These are phyloP conservation scores for Ypsolopha sequella DNA, from an alignment of 2,888 invertebrate genomes.

Conservation along the genomic window DNA sequence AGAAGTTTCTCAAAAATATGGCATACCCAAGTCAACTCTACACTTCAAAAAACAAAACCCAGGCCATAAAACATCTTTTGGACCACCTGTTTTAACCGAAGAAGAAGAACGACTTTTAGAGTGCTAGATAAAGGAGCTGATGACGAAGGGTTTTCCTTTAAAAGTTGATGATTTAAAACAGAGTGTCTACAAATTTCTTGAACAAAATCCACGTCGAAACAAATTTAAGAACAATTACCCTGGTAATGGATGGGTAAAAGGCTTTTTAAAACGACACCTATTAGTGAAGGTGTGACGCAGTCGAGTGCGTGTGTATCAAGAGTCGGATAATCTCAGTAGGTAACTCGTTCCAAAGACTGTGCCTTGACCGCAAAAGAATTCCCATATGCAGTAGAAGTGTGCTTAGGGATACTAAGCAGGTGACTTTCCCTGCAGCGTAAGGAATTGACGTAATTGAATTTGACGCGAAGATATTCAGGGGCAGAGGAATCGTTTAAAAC, in stretches of 20 bases:
- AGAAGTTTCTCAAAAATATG: background rate
- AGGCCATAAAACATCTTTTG: background rate
- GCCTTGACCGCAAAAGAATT: no score
- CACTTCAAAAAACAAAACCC: background rate
- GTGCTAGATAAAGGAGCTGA: background rate
- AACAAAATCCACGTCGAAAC: constrained; percentile 8
- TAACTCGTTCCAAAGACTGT: no score
- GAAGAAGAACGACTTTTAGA: background rate
- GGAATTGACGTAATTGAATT: no score
- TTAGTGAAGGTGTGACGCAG: constrained; percentile 17
- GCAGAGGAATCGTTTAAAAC: no score
- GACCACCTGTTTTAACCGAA: background rate
- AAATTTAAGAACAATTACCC: constrained; percentile 11
- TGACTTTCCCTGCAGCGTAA: no score
- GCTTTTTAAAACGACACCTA: constrained; percentile 21
- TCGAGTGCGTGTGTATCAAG: constrained; percentile 21
- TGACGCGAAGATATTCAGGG: no score
- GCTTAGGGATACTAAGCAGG: no score
- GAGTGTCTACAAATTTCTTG: constrained; percentile 11
- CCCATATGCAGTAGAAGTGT: no score
- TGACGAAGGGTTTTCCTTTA: constrained; percentile 11
- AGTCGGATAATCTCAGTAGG: constrained; percentile 21
- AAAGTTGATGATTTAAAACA: constrained; percentile 7
- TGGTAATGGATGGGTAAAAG: constrained; percentile 12
- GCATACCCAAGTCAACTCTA: background rate